phyloP scores from a whole-genome alignment of 2,113 vertebrate species.

The Misgurnus mizolepis region DNA sequence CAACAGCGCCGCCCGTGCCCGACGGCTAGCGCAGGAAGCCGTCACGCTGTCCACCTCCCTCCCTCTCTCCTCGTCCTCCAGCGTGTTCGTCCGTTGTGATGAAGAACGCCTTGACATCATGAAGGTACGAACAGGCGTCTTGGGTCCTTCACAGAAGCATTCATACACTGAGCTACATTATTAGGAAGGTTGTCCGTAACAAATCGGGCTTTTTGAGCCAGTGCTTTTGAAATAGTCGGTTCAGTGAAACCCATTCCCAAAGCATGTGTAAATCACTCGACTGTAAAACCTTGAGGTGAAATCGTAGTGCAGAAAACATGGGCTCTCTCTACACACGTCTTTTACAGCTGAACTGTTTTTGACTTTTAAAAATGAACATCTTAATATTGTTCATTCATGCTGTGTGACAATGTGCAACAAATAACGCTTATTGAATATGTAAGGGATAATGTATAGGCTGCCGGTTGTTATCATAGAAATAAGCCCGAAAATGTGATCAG shows the following conservation, averaged over 20 bases:
- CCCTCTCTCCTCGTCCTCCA: constrained; percentile 94
- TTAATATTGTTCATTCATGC: too few relatives aligned
- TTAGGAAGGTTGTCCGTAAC: background rate
- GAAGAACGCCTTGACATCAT: constrained; percentile 97
- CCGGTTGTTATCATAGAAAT: too few relatives aligned
- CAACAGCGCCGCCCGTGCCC: constrained; percentile 92
- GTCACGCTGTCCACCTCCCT: constrained; percentile 97
- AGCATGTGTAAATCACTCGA: background rate
- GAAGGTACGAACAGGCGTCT: constrained; percentile 81
- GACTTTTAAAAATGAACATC: too few relatives aligned
- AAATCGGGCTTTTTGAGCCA: background rate
- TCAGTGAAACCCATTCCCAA: background rate
- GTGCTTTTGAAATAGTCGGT: background rate
- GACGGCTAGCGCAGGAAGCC: constrained; percentile 95
- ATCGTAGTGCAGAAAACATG: background rate
- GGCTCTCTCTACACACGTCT: too few relatives aligned
- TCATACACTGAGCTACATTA: background rate
- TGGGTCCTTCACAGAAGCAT: background rate
- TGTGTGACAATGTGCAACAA: too few relatives aligned
- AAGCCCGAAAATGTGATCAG: too few relatives aligned
- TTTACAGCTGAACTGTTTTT: too few relatives aligned
- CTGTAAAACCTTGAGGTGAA: background rate
- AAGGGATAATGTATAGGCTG: too few relatives aligned
- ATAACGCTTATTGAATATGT: too few relatives aligned
- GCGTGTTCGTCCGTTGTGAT: constrained; percentile 96